Conservation (phyloP, 2,113 vertebrate genomes). For the Nerophis ophidion region DNA sequence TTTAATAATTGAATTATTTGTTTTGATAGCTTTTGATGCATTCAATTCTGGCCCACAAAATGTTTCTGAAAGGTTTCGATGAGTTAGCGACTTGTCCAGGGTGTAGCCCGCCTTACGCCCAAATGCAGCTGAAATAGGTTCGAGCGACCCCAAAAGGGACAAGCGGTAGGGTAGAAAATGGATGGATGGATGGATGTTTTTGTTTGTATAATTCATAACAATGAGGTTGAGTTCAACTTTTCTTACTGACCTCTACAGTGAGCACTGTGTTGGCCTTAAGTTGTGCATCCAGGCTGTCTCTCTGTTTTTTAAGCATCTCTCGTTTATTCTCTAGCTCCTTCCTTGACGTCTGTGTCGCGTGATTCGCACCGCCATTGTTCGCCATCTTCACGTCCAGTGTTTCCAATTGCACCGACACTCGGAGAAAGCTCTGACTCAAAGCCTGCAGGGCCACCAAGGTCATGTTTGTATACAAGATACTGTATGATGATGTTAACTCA, state of each 20-base stretch:
- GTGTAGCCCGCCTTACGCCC: too few relatives aligned
- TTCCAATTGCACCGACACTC: slow-evolving; percentile 72
- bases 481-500: background rate
- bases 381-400: slow-evolving; percentile 77
- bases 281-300: slow-evolving; percentile 74
- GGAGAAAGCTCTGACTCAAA: slow-evolving; percentile 77
- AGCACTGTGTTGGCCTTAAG: slow-evolving; percentile 76
- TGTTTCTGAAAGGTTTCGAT: too few relatives aligned
- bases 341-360: slow-evolving; percentile 39
- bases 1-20: too few relatives aligned
- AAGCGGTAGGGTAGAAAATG: too few relatives aligned
- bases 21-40: too few relatives aligned
- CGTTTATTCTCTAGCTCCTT: slow-evolving; percentile 75
- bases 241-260: slow-evolving; percentile 73
- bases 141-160: too few relatives aligned
- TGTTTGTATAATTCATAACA: too few relatives aligned
- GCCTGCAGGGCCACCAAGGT: slow-evolving; percentile 56
- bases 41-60: too few relatives aligned
- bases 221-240: too few relatives aligned
- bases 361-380: slow-evolving; percentile 25
- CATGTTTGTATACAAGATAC: background rate
- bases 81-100: too few relatives aligned
- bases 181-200: too few relatives aligned
- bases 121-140: too few relatives aligned
- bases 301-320: slow-evolving; percentile 71